Evolutionary conservation across 2,797 vertebrate species (phyloP).

Genomic region (Sardinella longiceps): DNA sequence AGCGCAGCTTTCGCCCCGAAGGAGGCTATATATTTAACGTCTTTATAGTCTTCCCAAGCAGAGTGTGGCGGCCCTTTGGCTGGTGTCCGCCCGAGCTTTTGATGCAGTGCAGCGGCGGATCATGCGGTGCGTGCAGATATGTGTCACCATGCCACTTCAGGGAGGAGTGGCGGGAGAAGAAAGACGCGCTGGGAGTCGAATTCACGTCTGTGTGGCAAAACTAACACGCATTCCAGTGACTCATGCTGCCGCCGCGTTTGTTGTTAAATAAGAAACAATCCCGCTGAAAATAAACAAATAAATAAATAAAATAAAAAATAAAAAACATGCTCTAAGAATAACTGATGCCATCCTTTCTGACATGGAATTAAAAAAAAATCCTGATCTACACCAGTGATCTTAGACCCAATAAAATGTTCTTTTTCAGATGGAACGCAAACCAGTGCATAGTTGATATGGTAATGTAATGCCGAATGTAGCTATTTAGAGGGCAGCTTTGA

Average conservation of each 20-base stretch:
- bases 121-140: constrained; percentile 39
- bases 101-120: constrained; percentile 59
- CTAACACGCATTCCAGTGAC: constrained; percentile 58
- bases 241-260: constrained; percentile 54
- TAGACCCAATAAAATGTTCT: background rate
- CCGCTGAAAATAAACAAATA: background rate
- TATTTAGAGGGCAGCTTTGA: constrained; percentile 24
- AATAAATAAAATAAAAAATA: background rate
- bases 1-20: constrained; percentile 10
- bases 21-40: constrained; percentile 54
- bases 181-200: constrained; percentile 15
- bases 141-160: constrained; percentile 43
- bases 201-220: constrained; percentile 3
- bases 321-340: background rate
- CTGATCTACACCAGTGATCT: constrained; percentile 3
- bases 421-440: background rate
- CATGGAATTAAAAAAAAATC: background rate
- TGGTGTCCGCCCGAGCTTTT: constrained; percentile 51
- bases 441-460: background rate
- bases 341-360: background rate
- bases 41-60: constrained; percentile 62
- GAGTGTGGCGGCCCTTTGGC: constrained; percentile 49
- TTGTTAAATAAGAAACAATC: constrained; percentile 21
- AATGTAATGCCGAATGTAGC: constrained; percentile 34
- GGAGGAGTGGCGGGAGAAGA: background rate